Evolutionary conservation across 2,888 invertebrate genomes (phyloP), one percentile per base, ranked within the genome.

Genomic region (Timema podura): DNA sequence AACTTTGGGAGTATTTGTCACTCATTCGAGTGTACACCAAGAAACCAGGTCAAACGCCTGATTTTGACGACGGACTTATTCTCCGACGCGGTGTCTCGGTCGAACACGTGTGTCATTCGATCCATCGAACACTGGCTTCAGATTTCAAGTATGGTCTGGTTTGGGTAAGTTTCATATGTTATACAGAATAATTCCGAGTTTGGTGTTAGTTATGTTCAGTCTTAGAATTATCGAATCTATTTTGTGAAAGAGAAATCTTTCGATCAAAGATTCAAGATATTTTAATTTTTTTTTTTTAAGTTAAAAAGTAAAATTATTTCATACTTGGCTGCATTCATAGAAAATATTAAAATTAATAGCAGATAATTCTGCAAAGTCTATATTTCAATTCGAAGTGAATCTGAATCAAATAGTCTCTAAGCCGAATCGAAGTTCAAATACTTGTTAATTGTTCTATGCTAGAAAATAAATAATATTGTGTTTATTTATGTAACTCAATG

Each of bases 11-110:
- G 79, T 91, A 93, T 77, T 84, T 99, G 73, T 90, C 93, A 16
- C 86, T 99, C 54, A 95, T 99, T 79, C 85, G 98, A 76, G 95
- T 99, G 2, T 99, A 98, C 84, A 99, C 99, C 49, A 99, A 99
- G 85, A 99, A 98, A 82, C 95, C 98, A 0, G 99, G 98, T 73
- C 93, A 95, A 80, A 93, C 95, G 10, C 98, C 98, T 75, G 97
- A 98, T 83, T 97, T 98, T 79, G 91, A 91, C 69, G 98, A 96
- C 79, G 96, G 97, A 30, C 86, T 99, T 68, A 99, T 99, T 83
- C 83, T 99, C 74, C 86, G 98, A 5, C 80, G 87, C 86, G 96
- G 96, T 7, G 95, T 96, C 68, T 89, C 91, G 0, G 93, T 98
- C 15, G 98, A 98, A 82, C 96, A 98, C 81, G 98, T 98, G 74